These are phyloP conservation scores for Microplitis manilae DNA, from an alignment of 2,888 invertebrate genomes.

Conservation along the genomic window DNA sequence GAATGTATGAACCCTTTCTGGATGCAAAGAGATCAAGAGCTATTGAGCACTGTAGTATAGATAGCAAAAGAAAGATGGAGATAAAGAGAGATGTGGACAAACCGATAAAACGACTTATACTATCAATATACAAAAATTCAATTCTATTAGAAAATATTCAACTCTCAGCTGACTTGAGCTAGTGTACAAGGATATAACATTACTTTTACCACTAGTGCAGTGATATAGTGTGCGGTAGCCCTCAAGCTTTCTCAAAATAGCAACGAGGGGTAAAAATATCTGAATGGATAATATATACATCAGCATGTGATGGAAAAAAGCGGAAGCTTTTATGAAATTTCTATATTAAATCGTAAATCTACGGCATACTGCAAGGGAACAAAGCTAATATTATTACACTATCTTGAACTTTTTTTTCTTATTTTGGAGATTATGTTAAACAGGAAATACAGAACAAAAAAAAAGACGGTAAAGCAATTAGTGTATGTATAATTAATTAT, in stretches of 20 bases:
- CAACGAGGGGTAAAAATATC: neutral
- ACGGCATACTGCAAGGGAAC: slow-evolving; percentile 4
- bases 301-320: slow-evolving; percentile 27
- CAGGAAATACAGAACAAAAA: neutral
- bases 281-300: slow-evolving; percentile 25
- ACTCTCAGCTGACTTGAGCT: neutral
- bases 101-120: slow-evolving; percentile 53
- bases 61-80: slow-evolving; percentile 18
- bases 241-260: neutral
- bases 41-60: slow-evolving; percentile 25
- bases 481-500: neutral
- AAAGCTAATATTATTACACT: slow-evolving; percentile 18
- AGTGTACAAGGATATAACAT: neutral
- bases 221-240: neutral
- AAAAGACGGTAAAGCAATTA: neutral
- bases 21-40: slow-evolving; percentile 28
- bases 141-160: slow-evolving; percentile 55
- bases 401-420: neutral
- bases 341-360: slow-evolving; percentile 55
- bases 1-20: slow-evolving; percentile 12
- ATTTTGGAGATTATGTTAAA: neutral
- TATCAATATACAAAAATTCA: slow-evolving; percentile 48
- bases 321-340: slow-evolving; percentile 53
- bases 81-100: slow-evolving; percentile 51
- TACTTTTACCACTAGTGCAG: neutral